A percentile compares a stretch with the other conserved stretches of the same genome.
Evolutionary conservation across 2,888 invertebrate species (phyloP).

Genomic region (Corythucha ciliata): DNA sequence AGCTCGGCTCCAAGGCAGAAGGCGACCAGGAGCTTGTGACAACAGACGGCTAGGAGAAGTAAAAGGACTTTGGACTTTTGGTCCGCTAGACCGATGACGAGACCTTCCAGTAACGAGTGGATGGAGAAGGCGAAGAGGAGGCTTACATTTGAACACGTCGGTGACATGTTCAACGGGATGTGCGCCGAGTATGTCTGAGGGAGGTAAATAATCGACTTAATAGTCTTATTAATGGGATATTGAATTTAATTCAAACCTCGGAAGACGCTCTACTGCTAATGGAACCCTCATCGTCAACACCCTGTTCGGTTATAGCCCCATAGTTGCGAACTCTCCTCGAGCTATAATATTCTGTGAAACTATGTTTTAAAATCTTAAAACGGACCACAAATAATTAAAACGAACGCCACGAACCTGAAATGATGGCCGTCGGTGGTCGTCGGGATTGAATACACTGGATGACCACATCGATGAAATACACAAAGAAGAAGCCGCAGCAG

Average conservation of each 20-base stretch:
- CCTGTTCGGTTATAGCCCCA: neutral
- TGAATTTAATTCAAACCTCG: slow-evolving; percentile 2
- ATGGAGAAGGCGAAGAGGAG: slow-evolving; percentile 63
- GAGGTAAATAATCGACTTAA: too few relatives aligned
- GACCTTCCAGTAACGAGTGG: slow-evolving; percentile 69
- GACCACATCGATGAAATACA: slow-evolving; percentile 63
- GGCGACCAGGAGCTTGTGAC: slow-evolving; percentile 72
- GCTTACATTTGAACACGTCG: slow-evolving; percentile 43
- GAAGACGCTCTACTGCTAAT: slow-evolving; percentile 1
- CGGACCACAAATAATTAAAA: too few relatives aligned
- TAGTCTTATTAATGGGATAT: too few relatives aligned
- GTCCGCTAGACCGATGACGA: slow-evolving; percentile 63
- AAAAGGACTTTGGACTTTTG: slow-evolving; percentile 51
- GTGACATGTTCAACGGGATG: neutral
- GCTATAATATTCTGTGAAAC: too few relatives aligned
- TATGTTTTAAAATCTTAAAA: too few relatives aligned
- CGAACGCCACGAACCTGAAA: too few relatives aligned
- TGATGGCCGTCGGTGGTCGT: too few relatives aligned
- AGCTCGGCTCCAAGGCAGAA: slow-evolving; percentile 73
- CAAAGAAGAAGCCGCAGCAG: slow-evolving; percentile 59
- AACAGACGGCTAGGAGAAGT: slow-evolving; percentile 58
- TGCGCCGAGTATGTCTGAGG: too few relatives aligned
- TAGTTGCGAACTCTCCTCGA: too few relatives aligned
- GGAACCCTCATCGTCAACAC: too few relatives aligned
- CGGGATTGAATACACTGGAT: slow-evolving; percentile 43